These are phyloP conservation scores for Aphelenchoides fujianensis DNA, from an alignment of 1,140 invertebrate species.

Conservation along the genomic window DNA sequence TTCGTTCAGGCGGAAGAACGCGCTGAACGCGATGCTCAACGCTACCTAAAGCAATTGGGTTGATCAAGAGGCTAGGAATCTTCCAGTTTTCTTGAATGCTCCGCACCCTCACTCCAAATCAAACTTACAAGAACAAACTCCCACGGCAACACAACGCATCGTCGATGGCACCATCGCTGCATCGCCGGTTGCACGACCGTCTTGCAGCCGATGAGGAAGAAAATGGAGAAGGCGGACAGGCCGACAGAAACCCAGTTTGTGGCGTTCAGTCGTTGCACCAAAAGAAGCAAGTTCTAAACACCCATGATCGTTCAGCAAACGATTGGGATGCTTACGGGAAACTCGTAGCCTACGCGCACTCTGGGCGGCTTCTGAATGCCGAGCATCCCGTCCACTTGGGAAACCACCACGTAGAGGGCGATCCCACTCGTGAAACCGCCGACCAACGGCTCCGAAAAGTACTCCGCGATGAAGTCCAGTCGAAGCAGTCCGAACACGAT, in stretches of 20 bases:
- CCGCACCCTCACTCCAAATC: too few species aligned
- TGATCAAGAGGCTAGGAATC: too few species aligned
- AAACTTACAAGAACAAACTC: slow-evolving; percentile 7
- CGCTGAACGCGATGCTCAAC: not conserved
- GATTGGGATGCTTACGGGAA: slow-evolving; percentile 18
- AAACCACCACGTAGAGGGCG: slow-evolving; percentile 47
- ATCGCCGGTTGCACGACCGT: not conserved
- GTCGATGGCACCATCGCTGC: not conserved
- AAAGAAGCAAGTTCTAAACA: not conserved
- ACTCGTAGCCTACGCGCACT: slow-evolving; percentile 19
- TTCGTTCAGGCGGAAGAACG: not conserved
- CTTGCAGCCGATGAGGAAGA: slow-evolving; percentile 51
- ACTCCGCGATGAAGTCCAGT: slow-evolving; percentile 53
- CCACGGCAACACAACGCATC: not conserved
- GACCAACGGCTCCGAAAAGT: slow-evolving; percentile 50
- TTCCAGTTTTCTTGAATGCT: too few species aligned
- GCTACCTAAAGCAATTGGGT: not conserved
- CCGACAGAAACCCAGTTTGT: slow-evolving; percentile 15
- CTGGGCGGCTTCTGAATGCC: slow-evolving; percentile 31
- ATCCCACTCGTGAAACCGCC: slow-evolving; percentile 54
- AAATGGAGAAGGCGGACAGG: slow-evolving; percentile 33
- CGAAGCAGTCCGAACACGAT: slow-evolving; percentile 48
- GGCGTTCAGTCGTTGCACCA: not conserved
- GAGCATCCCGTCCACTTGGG: slow-evolving; percentile 47
- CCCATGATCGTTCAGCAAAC: not conserved